Percentiles rank a stretch among this genome's conserved stretches.
Conservation (phyloP, 2,888 invertebrate genomes). For the Lottia gigantea region DNA sequence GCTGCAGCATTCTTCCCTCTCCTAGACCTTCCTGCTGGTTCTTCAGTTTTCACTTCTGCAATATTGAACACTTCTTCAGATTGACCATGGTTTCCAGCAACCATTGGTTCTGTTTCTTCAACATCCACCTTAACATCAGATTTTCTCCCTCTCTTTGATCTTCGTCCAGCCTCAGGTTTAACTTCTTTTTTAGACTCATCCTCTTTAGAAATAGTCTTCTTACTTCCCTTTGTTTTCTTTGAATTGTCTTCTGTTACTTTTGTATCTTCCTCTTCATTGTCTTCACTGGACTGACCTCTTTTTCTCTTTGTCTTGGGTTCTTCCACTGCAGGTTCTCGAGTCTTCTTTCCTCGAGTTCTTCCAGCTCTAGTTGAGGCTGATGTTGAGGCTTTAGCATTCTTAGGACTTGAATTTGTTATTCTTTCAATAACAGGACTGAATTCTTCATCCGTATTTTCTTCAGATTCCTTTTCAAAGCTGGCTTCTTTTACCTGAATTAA, state of each 20-base stretch:
- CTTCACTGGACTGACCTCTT: constrained; percentile 12
- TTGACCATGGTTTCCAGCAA: too few species aligned
- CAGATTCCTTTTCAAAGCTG: too few species aligned
- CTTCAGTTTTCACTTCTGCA: neutral
- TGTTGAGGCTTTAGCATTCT: neutral
- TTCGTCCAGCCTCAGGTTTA: neutral
- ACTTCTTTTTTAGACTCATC: neutral
- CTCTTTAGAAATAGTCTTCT: neutral
- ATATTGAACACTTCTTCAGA: neutral
- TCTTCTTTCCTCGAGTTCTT: constrained; percentile 18
- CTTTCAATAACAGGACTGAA: constrained; percentile 1
- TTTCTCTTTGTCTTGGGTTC: neutral
- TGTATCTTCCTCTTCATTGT: constrained; percentile 14
- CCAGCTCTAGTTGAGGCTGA: neutral
- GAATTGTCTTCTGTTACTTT: constrained; percentile 17
- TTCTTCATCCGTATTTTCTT: neutral
- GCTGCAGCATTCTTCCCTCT: constrained; percentile 4
- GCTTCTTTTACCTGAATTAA: too few species aligned
- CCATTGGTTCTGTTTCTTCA: neutral
- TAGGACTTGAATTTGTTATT: neutral
- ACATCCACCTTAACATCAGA: neutral
- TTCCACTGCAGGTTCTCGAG: neutral
- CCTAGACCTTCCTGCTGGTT: constrained; percentile 7
- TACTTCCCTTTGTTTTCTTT: constrained; percentile 3
- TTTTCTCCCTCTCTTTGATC: neutral